Evolutionary conservation across 1,140 invertebrate species (phyloP).

Genomic region (Microplitis demolitor): DNA sequence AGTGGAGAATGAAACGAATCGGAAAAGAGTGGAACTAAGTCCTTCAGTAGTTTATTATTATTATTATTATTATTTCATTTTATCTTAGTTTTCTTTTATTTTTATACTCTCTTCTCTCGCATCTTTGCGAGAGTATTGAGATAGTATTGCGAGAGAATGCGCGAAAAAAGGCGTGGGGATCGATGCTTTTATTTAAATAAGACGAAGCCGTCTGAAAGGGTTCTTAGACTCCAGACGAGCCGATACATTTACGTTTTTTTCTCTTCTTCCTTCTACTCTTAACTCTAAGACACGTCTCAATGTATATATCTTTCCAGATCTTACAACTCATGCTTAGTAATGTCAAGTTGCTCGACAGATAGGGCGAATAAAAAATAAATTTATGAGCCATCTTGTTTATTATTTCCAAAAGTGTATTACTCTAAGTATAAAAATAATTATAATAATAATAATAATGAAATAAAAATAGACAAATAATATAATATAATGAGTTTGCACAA

Average conservation of each 20-base stretch:
- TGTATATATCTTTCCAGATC: neutral
- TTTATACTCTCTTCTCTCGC: neutral
- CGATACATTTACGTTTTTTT: constrained; percentile 12
- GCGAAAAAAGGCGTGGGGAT: constrained; percentile 20
- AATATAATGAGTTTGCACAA: constrained; percentile 14
- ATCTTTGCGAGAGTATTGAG: constrained; percentile 8
- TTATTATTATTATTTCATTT: neutral
- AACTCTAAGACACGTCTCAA: neutral
- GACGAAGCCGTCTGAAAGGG: constrained; percentile 36
- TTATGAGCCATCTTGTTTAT: neutral
- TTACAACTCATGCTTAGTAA: neutral
- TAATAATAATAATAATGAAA: neutral
- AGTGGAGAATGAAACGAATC: constrained; percentile 17
- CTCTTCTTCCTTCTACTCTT: neutral
- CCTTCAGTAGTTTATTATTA: neutral
- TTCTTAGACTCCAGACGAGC: constrained; percentile 29
- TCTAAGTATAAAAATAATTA: neutral
- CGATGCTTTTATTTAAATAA: constrained; percentile 39
- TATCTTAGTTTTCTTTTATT: neutral
- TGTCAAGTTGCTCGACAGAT: neutral
- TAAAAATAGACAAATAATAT: neutral
- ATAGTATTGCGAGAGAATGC: constrained; percentile 11
- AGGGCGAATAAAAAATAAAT: too few relatives aligned
- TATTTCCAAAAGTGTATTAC: neutral
- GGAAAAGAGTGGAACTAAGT: constrained; percentile 8